Evolutionary conservation across 2,797 vertebrate genomes (phyloP).

Genomic region (Danionella dracula): DNA sequence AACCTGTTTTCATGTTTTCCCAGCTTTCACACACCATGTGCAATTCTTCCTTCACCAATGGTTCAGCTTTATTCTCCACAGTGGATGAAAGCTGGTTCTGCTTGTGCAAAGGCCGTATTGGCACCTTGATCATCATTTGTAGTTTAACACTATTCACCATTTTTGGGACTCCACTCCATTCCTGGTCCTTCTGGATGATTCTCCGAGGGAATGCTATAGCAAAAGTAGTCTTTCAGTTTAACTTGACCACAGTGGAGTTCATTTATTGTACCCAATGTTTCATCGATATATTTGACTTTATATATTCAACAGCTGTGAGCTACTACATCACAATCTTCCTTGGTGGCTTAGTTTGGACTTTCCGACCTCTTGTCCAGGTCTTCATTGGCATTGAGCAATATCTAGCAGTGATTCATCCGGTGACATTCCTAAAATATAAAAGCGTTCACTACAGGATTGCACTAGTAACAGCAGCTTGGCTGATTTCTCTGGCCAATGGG

Average conservation of each 20-base stretch:
- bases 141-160: background rate
- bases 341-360: background rate
- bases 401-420: conserved; percentile 8
- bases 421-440: conserved; percentile 6
- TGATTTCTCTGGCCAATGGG: background rate
- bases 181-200: background rate
- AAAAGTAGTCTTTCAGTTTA: conserved; percentile 13
- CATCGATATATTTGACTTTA: background rate
- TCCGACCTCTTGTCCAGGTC: conserved; percentile 7
- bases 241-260: conserved; percentile 2
- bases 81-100: background rate
- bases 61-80: background rate
- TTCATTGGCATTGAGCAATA: conserved; percentile 2
- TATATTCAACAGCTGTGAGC: background rate
- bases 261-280: background rate
- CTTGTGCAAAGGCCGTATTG: background rate
- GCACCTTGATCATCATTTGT: background rate
- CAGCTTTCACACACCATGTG: background rate
- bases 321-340: background rate
- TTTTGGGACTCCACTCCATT: conserved; percentile 12
- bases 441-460: background rate
- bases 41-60: background rate
- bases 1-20: background rate
- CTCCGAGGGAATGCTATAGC: conserved; percentile 5
- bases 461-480: background rate